These are phyloP conservation scores for Mus caroli DNA, from an alignment of 2,797 vertebrate species.

Conservation along the genomic window DNA sequence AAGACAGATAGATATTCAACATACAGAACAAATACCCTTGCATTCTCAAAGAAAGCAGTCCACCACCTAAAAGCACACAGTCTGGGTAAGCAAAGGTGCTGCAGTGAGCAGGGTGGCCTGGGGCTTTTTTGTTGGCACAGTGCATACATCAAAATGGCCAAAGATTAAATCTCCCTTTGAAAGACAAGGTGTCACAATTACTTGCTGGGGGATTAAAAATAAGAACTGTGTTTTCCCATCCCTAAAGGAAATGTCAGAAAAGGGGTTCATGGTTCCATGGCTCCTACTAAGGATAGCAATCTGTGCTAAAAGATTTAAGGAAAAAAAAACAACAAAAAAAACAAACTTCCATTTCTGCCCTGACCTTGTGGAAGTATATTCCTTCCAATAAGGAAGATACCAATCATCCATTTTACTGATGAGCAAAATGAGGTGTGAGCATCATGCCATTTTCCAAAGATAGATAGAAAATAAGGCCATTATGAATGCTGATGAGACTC, in stretches of 20 bases:
- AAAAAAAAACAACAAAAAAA: not conserved
- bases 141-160: not conserved
- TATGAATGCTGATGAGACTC: not conserved
- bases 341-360: not conserved
- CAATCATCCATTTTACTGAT: slow-evolving; percentile 7
- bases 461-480: not conserved
- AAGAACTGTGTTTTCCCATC: not conserved
- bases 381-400: not conserved
- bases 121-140: not conserved
- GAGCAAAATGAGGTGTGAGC: slow-evolving; percentile 2
- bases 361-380: slow-evolving; percentile 8
- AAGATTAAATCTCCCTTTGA: not conserved
- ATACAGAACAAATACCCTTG: not conserved
- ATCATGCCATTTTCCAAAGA: slow-evolving; percentile 39
- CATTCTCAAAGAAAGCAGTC: not conserved
- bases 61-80: slow-evolving; percentile 3
- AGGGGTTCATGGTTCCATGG: not conserved
- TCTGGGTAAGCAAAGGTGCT: not conserved
- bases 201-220: not conserved
- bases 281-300: not conserved
- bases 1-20: not conserved
- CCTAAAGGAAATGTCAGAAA: slow-evolving; percentile 15
- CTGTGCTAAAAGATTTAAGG: slow-evolving; percentile 4
- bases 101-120: not conserved
- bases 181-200: not conserved